Evolutionary conservation across 92 coral and sea anemone genomes (phyloP), one percentile per base, ranked within the genome.

Genomic region (Siderastrea siderea): DNA sequence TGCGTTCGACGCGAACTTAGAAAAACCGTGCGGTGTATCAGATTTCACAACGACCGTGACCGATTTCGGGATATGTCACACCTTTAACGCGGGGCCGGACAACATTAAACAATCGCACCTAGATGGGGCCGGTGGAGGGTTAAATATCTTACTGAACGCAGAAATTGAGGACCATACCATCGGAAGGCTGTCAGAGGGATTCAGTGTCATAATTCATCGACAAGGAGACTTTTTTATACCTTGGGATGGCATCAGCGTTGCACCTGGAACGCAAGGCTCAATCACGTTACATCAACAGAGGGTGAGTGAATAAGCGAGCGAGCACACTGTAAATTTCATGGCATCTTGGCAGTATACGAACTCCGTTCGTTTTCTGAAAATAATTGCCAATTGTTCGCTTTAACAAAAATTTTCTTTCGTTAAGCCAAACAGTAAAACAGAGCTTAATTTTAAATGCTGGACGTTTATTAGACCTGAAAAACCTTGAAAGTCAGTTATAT

Each of bases 151-250:
- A 38, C 26, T 85, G 7, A 81, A 78, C 59, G 10, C 78, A 5
- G 60, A 90, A 65, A 14, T 19, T 9, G 47, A 69, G 7, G 90
- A 90, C 14, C 77, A 84, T 13, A 53, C 81, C 12, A 68, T 90
- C 9, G 93, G 86, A 55, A 51, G 71, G 74, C 26, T 84, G 50
- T 84, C 89, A 3, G 86, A 90, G 76, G 93, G 93, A 45, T 50
- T 79, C 52, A 49, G 45, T 43, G 78, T 90, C 2, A 7, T 90
- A 14, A 75, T 90, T 64, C 93, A 90, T 47, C 47, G 46, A 1
- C 93, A 78, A 55, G 93, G 93, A 14, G 93, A 90, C 4, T 79
- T 49, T 48, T 26, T 84, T 3, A 7, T 49, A 7, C 68, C 53
- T 71, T 72, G 53, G 68, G 77, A 61, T 45, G 93, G 89, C 6